Base-by-base conservation (phyloP, 92 coral and sea anemone genomes). In the Palythoa grandis region DNA sequence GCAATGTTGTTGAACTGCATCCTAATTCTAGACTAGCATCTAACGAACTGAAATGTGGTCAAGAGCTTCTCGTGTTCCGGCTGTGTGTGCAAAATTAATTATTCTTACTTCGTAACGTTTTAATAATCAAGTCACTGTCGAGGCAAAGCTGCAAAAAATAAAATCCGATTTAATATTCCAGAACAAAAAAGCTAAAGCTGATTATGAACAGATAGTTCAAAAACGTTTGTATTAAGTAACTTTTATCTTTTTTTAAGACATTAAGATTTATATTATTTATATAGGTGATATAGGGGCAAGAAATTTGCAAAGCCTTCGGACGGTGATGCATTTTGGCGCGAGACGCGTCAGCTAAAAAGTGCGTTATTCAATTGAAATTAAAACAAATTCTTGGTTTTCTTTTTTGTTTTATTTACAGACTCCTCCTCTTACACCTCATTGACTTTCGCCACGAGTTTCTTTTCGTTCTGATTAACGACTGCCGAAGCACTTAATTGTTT, bases 71-170 rank as follows among this genome's bases (percentile, higher is more conserved):
- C 23, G 4, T 56, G 14, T 56, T 56, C 7, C 53, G 35, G 35
- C 52, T 76, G 29, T 24, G 82, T 53, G 82, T 76, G 50, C 82
- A 76, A 76, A 69, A 76, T 76, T 76, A 76, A 76, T 76, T 76
- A 76, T 76, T 76, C 82, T 76, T 76, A 53, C 82, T 76, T 35
- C 24, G 16, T 15, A 12, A 7, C 37, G 61, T 76, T 56, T 25
- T 20, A 17, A 76, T 25, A 24, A 22, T 75, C 63, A 11, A 52
- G 53, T 50, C 29, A 50, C n/a, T 29, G 20, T 54, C 39, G 20
- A 29, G 50, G 82, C 22, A 54, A 25, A 50, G 56, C 82, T 52
- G 67, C 39, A 52, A 50, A 54, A 67, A 22, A 9, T 2, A 8
- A 69, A 22, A 1, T 15, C 37, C 24, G 39, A 5, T 7, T 2